Percentiles rank a stretch among this genome's conserved stretches.
These are phyloP conservation scores for Arbacia lixula DNA, from an alignment of 53 echinoderm and acorn worm species.

Conservation along the genomic window DNA sequence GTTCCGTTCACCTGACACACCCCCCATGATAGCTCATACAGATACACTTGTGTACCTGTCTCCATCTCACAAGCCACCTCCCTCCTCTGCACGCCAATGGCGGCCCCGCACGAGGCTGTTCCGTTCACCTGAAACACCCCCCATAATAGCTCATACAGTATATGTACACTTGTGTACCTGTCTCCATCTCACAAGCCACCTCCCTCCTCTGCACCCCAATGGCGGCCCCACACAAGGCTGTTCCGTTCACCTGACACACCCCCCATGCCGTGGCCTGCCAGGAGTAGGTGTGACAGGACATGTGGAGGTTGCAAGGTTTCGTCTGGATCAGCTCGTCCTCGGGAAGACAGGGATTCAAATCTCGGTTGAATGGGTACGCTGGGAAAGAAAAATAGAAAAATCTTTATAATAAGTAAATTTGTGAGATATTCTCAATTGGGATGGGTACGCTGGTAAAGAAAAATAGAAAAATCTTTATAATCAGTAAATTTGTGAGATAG, in stretches of 20 bases:
- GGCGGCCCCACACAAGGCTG: constrained; percentile 62
- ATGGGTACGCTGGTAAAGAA: too few species aligned
- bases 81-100: too few species aligned
- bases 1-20: constrained; percentile 22
- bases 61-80: too few species aligned
- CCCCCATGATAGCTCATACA: too few species aligned
- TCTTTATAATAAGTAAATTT: too few species aligned
- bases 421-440: too few species aligned
- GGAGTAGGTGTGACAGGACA: constrained; percentile 81
- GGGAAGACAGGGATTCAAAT: constrained; percentile 66
- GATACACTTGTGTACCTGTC: too few species aligned
- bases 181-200: constrained; percentile 79
- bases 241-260: constrained; percentile 60
- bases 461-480: too few species aligned
- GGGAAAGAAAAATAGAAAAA: too few species aligned
- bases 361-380: constrained; percentile 72
- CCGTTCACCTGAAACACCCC: constrained; percentile 61
- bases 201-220: constrained; percentile 67
- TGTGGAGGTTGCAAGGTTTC: constrained; percentile 75
- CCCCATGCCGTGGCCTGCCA: constrained; percentile 93
- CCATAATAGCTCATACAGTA: too few species aligned
- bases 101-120: constrained; percentile 64
- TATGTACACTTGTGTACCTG: too few species aligned
- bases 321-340: constrained; percentile 78
- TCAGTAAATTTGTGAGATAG: too few species aligned